phyloP scores from a whole-genome alignment of 2,113 vertebrate species.

The Australoheros scitulus region DNA sequence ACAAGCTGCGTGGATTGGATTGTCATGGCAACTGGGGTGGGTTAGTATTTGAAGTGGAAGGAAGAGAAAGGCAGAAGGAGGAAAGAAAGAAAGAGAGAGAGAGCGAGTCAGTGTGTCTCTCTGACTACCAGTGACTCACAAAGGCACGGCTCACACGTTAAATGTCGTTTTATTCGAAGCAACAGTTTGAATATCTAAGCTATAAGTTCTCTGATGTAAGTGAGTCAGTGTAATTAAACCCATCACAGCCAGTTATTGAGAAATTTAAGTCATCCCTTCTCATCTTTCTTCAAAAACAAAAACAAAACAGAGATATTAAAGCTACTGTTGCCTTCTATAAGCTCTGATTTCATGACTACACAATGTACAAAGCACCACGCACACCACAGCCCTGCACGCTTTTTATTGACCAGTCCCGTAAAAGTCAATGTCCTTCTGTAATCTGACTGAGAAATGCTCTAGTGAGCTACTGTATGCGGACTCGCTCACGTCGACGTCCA shows the following conservation, averaged over 20 bases:
- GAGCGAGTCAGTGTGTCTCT: background rate
- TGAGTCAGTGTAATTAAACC: slow-evolving; percentile 16
- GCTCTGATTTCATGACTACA: slow-evolving; percentile 21
- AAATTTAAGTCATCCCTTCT: background rate
- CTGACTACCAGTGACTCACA: slow-evolving; percentile 5
- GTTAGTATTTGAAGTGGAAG: slow-evolving; percentile 54
- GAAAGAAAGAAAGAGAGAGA: background rate
- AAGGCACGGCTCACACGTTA: slow-evolving; percentile 16
- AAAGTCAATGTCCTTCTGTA: background rate
- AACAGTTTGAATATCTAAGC: slow-evolving; percentile 16
- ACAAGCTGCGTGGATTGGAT: slow-evolving; percentile 65
- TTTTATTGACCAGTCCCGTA: slow-evolving; percentile 11
- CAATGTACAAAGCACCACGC: background rate
- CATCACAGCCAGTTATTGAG: slow-evolving; percentile 24
- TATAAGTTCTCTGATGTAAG: slow-evolving; percentile 1
- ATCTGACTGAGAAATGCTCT: background rate
- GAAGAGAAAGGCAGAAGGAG: slow-evolving; percentile 15
- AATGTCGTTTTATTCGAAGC: slow-evolving; percentile 24
- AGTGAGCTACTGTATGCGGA: background rate
- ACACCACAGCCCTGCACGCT: background rate
- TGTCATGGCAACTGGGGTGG: slow-evolving; percentile 74
- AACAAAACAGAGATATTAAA: background rate
- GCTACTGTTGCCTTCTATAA: background rate
- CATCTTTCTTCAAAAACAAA: slow-evolving; percentile 1
- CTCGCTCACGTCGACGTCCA: background rate